Evolutionary conservation across 1,140 invertebrate species (phyloP), one percentile per base, ranked within the genome.

Genomic region (Nephila pilipes): DNA sequence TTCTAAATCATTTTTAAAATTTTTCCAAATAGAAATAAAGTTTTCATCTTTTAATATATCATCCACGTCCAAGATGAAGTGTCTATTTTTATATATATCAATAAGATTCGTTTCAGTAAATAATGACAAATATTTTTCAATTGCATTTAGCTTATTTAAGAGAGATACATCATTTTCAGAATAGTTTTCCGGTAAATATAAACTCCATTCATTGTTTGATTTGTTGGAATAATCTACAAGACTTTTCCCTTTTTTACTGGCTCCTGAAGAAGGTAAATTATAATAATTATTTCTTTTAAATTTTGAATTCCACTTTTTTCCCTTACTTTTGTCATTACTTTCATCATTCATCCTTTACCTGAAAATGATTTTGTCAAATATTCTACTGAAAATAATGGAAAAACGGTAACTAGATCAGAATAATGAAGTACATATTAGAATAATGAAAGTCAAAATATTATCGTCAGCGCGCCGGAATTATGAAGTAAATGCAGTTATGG

Each of bases 111-210:
- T 95, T 94, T 96, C 95, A 93, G 95, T 95, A 93, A 97, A 95
- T 94, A 95, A 95, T 57, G 96, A 94, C 75, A 97, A 95, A 94
- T 96, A 97, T 16, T 94, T 93, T 95, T 96, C 95, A 81, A 96
- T 95, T 93, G 95, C 95, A 94, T 96, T 95, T 14, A 97, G 95
- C 95, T 96, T 96, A 60, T 95, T 94, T 25, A 96, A 94, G 60
- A 96, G 95, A 85, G 95, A 94, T 65, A 94, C 89, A 96, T 95
- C 91, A 12, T 60, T 63, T 63, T 89, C 32, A 54, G 93, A 95
- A 97, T 97, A 96, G 96, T 97, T 96, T 92, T 96, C 96, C 87
- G 96, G 96, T 95, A 97, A 97, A 95, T 97, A 97, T 14, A 97
- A 94, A 93, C 96, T 96, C 97, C 97, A 97, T 81, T 96, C 96